Conservation (phyloP, 64 coral and sea anemone genomes). For the Anthopleura sola region DNA sequence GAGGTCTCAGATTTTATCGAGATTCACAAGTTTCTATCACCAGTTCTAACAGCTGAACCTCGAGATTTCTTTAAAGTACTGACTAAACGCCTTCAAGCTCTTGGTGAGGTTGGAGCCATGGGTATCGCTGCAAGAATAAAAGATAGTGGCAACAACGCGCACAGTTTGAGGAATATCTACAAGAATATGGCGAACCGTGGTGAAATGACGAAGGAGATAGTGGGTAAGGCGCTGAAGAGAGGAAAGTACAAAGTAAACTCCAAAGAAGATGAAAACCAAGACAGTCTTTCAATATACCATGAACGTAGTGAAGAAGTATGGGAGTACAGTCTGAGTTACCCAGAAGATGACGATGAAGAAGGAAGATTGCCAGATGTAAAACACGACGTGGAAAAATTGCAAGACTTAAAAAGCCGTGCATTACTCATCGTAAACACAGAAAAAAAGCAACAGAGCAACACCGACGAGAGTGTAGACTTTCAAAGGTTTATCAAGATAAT, state of each 20-base stretch:
- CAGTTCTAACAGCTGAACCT: constrained; percentile 16
- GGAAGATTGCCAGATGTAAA: not conserved
- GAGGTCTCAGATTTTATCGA: constrained; percentile 84
- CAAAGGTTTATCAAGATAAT: constrained; percentile 54
- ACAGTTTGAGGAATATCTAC: constrained; percentile 77
- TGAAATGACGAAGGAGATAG: constrained; percentile 92
- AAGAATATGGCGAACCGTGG: constrained; percentile 86
- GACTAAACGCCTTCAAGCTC: not conserved
- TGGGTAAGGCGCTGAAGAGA: constrained; percentile 52
- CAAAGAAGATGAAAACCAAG: not conserved
- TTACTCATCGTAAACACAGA: constrained; percentile 74
- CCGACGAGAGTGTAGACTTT: not conserved
- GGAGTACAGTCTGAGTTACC: not conserved
- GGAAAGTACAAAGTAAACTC: constrained; percentile 48
- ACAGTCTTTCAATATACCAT: no score
- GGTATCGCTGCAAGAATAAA: constrained; percentile 86
- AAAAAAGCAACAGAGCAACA: constrained; percentile 7
- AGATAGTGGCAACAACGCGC: constrained; percentile 63
- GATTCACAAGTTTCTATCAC: constrained; percentile 66
- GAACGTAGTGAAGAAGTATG: no score
- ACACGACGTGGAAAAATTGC: constrained; percentile 54
- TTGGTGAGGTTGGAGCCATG: not conserved
- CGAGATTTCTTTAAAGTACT: constrained; percentile 24
- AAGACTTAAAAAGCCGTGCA: constrained; percentile 79
- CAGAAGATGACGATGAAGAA: not conserved